Evolutionary conservation across 2,113 vertebrate species (phyloP), one percentile per base, ranked within the genome.

Genomic region (Pterocles orientalis): DNA sequence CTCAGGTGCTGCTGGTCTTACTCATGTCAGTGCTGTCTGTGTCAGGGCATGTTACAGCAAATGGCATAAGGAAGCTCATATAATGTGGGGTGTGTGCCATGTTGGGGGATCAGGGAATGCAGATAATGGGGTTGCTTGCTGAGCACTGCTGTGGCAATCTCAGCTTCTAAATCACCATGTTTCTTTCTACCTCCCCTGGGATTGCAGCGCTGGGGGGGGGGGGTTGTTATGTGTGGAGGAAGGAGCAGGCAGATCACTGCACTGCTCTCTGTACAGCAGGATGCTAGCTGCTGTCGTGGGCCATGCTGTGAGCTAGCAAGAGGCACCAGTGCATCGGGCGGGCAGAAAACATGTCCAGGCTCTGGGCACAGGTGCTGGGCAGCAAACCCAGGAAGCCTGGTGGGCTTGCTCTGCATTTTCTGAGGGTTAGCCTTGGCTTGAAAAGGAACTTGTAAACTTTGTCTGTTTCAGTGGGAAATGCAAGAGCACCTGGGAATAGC

Each of bases 281-380:
- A 8, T 28, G 29, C 13, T 23, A 18, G 48, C 16, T 1, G 4
- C 50, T 50, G 16, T 21, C 3, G 0, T 5, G 34, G 43, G 39
- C 50, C 9, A 0, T 28, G 39, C 66, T 56, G 60, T 39, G 41
- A 39, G 28, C 20, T 53, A 54, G 43, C 0, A 1, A 82, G 53
- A 15, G 26, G 9, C 19, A 31, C 31, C 4, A 7, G 26, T 4
- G 6, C 2, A 0, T 26, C 3, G 1, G 78, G 19, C 1, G 2
- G 17, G 50, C 56, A 70, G 50, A 50, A 34, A 48, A 12, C 50
- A 28, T 0, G 0, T 47, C 45, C 6, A 7, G 50, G n/a, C 5
- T 26, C 80, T 53, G 60, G 36, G 17, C 7, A 15, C 0, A 1
- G 31, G n/a, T 2, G 2, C 54, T 45, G 41, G 47, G n/a, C 12